A percentile compares a stretch with the other conserved stretches of the same genome.
phyloP scores from a whole-genome alignment of 23 tunicate species.

The Trididemnum clinides region DNA sequence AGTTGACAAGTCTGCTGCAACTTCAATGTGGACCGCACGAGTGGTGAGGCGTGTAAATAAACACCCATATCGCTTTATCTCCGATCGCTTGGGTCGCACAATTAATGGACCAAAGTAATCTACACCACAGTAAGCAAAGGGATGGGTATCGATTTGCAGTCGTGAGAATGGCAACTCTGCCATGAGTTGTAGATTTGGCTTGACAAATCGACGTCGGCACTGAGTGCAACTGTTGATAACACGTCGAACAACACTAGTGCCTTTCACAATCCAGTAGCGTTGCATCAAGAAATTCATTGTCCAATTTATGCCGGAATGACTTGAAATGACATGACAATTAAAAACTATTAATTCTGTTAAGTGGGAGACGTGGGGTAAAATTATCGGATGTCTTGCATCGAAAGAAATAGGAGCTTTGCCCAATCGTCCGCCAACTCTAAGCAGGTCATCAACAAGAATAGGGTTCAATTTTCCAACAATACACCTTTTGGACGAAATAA shows the following conservation, averaged over 20 bases:
- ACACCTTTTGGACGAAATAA: neutral
- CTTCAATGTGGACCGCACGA: neutral
- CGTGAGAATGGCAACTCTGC: too few species aligned
- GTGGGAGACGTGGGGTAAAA: neutral
- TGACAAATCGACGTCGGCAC: neutral
- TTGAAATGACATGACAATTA: neutral
- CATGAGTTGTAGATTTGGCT: too few species aligned
- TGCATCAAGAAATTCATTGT: constrained; percentile 1
- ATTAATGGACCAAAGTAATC: neutral
- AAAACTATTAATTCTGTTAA: constrained; percentile 7
- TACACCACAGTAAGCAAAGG: too few species aligned
- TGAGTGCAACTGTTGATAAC: neutral
- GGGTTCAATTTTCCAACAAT: constrained; percentile 5
- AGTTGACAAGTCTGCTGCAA: neutral
- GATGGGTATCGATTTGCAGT: too few species aligned
- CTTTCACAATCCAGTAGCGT: neutral
- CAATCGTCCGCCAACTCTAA: constrained; percentile 9
- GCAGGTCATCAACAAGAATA: neutral
- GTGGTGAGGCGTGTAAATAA: neutral
- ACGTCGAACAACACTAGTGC: neutral
- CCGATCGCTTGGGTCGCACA: neutral
- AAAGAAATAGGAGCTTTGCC: neutral
- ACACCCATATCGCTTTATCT: neutral
- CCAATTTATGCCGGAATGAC: neutral
- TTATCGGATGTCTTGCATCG: neutral